phyloP scores from a whole-genome alignment of 2,888 invertebrate genomes.

The Brenthis hecate region DNA sequence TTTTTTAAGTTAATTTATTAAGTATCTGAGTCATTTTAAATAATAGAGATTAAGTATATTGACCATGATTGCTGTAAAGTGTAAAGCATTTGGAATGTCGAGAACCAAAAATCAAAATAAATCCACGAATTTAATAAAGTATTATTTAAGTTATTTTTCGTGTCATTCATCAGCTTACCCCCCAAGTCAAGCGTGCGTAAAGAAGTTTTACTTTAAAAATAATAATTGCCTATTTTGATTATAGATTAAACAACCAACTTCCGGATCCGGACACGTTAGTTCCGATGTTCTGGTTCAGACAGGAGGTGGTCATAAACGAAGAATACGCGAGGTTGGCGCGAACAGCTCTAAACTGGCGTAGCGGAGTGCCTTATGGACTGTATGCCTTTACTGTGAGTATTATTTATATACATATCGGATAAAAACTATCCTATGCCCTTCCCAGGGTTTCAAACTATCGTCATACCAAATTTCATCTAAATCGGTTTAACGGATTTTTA shows the following conservation, averaged over 20 bases:
- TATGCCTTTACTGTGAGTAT: conserved; percentile 72
- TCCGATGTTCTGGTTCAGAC: conserved; percentile 90
- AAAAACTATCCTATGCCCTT: no score
- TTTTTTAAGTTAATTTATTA: background rate
- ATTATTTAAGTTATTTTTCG: no score
- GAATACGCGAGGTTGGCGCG: conserved; percentile 81
- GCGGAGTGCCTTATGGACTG: conserved; percentile 78
- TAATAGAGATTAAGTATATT: no score
- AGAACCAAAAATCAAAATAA: background rate
- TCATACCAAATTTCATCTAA: no score
- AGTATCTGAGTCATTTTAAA: background rate
- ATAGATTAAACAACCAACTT: conserved; percentile 54
- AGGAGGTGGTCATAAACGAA: conserved; percentile 83
- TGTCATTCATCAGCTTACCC: no score
- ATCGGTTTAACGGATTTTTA: no score
- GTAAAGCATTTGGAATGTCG: no score
- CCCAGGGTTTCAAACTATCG: no score
- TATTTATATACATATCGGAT: background rate
- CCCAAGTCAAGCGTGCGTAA: no score
- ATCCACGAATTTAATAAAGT: no score
- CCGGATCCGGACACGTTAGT: conserved; percentile 80
- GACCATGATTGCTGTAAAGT: no score
- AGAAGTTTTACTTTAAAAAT: background rate
- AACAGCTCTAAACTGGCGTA: conserved; percentile 74
- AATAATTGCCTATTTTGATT: background rate